Percentiles rank a stretch among this genome's conserved stretches.
Conservation (phyloP, 1,140 invertebrate genomes). For the Drosophila nigrodunni region DNA sequence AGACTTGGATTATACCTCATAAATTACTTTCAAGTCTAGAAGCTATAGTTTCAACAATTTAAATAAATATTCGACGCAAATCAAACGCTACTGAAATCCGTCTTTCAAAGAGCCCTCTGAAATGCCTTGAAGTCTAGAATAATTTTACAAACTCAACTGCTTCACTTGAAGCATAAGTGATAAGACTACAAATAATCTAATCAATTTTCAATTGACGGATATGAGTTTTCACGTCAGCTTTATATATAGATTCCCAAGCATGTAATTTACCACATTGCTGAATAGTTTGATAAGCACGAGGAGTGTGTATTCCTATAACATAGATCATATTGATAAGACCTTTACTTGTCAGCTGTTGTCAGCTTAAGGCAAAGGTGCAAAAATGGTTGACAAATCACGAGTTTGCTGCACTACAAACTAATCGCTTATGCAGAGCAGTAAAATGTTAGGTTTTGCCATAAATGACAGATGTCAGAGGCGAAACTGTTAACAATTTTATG, state of each 20-base stretch:
- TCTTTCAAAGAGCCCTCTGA: no score
- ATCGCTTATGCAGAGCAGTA: not conserved
- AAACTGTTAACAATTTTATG: slow-evolving; percentile 13
- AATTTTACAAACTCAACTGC: no score
- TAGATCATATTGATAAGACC: not conserved
- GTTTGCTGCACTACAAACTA: slow-evolving; percentile 10
- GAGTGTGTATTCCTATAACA: not conserved
- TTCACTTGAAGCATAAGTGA: not conserved
- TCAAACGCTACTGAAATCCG: no score
- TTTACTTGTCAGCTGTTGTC: slow-evolving; percentile 22
- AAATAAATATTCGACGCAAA: no score
- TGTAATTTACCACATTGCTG: not conserved
- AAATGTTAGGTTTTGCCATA: not conserved
- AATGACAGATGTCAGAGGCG: slow-evolving; percentile 26
- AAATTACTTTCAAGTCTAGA: no score
- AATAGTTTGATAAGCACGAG: not conserved
- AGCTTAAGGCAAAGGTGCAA: slow-evolving; percentile 15
- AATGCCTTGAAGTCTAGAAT: no score
- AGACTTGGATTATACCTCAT: no score
- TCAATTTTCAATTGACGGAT: slow-evolving; percentile 13
- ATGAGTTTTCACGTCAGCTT: slow-evolving; percentile 4
- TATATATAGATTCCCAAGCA: slow-evolving; percentile 17
- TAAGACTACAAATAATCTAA: slow-evolving; percentile 16
- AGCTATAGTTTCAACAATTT: no score
- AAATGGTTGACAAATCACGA: slow-evolving; percentile 1